phyloP scores from a whole-genome alignment of 2,113 vertebrate genomes.

The Cochlearius cochlearius region DNA sequence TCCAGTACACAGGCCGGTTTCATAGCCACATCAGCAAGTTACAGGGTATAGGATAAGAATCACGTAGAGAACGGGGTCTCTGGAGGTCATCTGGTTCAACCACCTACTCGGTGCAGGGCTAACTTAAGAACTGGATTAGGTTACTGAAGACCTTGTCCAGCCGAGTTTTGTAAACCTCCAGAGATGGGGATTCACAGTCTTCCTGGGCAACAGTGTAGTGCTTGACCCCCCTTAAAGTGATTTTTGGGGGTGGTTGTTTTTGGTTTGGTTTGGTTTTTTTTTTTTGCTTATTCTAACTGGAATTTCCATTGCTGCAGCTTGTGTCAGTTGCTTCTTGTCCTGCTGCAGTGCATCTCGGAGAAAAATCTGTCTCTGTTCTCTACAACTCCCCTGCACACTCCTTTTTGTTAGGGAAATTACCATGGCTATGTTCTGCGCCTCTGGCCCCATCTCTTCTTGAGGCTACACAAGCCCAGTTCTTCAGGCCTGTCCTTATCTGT shows the following conservation, averaged over 20 bases:
- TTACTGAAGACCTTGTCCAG: background rate
- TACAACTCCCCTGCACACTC: background rate
- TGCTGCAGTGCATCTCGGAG: background rate
- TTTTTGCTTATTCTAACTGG: background rate
- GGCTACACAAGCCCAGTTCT: background rate
- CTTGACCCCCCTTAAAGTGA: background rate
- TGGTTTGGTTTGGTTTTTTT: no score
- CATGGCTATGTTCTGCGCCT: background rate
- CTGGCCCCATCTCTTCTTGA: background rate
- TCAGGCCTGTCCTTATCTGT: background rate
- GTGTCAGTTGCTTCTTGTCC: background rate
- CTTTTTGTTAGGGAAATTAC: background rate
- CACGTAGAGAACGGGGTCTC: background rate
- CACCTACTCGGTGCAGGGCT: background rate
- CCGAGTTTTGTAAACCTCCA: background rate
- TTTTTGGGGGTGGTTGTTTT: no score
- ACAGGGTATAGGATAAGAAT: background rate
- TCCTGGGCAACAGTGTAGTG: background rate
- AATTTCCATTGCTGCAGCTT: background rate
- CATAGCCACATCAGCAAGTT: background rate
- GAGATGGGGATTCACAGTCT: background rate
- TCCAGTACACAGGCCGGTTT: background rate
- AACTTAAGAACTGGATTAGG: background rate
- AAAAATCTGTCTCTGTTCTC: background rate
- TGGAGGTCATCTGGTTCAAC: background rate